Conservation (phyloP, 1,140 invertebrate species). For the Pectinophora gossypiella region DNA sequence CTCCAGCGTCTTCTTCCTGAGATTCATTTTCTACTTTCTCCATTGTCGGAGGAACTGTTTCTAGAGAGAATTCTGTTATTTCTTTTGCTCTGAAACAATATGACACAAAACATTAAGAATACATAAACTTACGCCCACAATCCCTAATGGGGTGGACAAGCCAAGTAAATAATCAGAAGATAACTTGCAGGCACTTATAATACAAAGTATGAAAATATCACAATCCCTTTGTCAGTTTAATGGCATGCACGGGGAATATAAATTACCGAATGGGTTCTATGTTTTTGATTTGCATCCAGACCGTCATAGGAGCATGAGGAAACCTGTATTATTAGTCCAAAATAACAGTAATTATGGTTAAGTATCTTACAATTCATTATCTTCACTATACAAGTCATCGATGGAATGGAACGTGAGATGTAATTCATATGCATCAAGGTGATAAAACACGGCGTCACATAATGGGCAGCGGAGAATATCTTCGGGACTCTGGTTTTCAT, state of each 20-base stretch:
- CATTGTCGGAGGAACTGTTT: slow-evolving; percentile 52
- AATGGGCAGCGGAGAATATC: slow-evolving; percentile 79
- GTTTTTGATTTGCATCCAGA: too few relatives aligned
- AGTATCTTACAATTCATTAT: slow-evolving; percentile 75
- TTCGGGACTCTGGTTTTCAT: slow-evolving; percentile 76
- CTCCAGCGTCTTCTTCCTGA: slow-evolving; percentile 21
- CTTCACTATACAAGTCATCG: slow-evolving; percentile 79
- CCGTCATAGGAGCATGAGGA: too few relatives aligned
- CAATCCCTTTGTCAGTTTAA: too few relatives aligned
- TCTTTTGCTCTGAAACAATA: slow-evolving; percentile 35
- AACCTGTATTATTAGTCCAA: too few relatives aligned
- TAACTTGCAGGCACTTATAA: neutral
- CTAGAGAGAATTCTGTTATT: slow-evolving; percentile 54
- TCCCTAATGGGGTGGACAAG: too few relatives aligned
- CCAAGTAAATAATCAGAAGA: too few relatives aligned
- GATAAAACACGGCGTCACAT: slow-evolving; percentile 81
- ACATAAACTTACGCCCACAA: too few relatives aligned
- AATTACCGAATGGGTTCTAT: too few relatives aligned
- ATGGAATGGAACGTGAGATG: slow-evolving; percentile 80
- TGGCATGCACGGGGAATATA: too few relatives aligned
- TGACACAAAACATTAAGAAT: too few relatives aligned
- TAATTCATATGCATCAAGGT: slow-evolving; percentile 79
- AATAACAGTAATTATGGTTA: slow-evolving; percentile 12
- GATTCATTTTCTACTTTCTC: slow-evolving; percentile 46
- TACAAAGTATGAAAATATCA: neutral